Conservation (phyloP, 1,140 invertebrate species). For the Drosophila albomicans region DNA sequence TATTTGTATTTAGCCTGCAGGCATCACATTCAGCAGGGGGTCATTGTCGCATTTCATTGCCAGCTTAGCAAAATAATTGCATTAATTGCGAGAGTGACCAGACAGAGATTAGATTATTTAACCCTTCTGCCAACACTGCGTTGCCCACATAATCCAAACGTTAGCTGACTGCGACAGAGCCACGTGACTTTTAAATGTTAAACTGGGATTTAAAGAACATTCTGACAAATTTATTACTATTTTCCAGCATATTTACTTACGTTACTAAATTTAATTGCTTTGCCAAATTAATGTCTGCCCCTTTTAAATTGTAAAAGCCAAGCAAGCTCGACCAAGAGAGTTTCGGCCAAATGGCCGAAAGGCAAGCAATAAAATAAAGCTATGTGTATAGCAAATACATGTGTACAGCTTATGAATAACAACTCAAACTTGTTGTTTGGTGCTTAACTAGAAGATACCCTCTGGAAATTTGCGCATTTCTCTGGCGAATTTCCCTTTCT, state of each 20-base stretch:
- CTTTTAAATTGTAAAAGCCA: slow-evolving; percentile 43
- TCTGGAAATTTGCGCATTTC: not conserved
- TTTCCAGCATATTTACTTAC: slow-evolving; percentile 16
- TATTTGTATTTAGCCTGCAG: not conserved
- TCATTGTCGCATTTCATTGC: not conserved
- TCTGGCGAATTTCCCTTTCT: not conserved
- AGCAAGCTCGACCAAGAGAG: slow-evolving; percentile 10
- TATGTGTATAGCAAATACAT: slow-evolving; percentile 6
- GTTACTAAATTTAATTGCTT: slow-evolving; percentile 65
- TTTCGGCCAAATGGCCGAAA: slow-evolving; percentile 39
- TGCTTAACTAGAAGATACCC: not conserved
- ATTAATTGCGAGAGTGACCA: slow-evolving; percentile 8
- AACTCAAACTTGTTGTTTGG: not conserved
- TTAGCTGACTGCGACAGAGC: slow-evolving; percentile 6
- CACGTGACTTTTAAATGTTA: slow-evolving; percentile 21
- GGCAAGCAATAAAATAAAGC: slow-evolving; percentile 54
- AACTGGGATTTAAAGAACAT: slow-evolving; percentile 39
- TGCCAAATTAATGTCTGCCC: slow-evolving; percentile 59
- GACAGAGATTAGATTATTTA: slow-evolving; percentile 7
- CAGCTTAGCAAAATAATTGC: slow-evolving; percentile 5
- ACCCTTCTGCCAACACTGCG: not conserved
- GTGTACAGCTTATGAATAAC: not conserved
- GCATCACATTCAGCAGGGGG: not conserved
- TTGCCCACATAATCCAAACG: slow-evolving; percentile 10
- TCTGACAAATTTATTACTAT: slow-evolving; percentile 48